Percentiles rank a stretch among this genome's conserved stretches.
Conservation (phyloP, 2,113 vertebrate species). For the zebrafish (Danio rerio) region GRCz12tu NC_133199.1:22884001-22884500, state of each 20-base stretch:
- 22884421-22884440: too few relatives aligned
- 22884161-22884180: conserved; percentile 65
- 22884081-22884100: conserved; percentile 65
- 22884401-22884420: too few relatives aligned
- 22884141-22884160: conserved; percentile 60
- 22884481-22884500: too few relatives aligned
- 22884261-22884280: conserved; percentile 38
- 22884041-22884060: conserved; percentile 66
- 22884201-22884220: conserved; percentile 4
- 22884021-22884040: conserved; percentile 71
- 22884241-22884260: conserved; percentile 50
- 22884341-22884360: too few relatives aligned
- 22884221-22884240: neutral
- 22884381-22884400: too few relatives aligned
- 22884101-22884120: conserved; percentile 57
- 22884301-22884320: too few relatives aligned
- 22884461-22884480: too few relatives aligned
- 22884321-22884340: too few relatives aligned
- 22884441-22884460: too few relatives aligned
- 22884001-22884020: conserved; percentile 78
- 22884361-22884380: too few relatives aligned
- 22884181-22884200: conserved; percentile 64
- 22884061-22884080: conserved; percentile 68
- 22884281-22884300: conserved; percentile 61
- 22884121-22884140: conserved; percentile 71